Conservation (phyloP, 2,113 vertebrate species). For the Grus americana region DNA sequence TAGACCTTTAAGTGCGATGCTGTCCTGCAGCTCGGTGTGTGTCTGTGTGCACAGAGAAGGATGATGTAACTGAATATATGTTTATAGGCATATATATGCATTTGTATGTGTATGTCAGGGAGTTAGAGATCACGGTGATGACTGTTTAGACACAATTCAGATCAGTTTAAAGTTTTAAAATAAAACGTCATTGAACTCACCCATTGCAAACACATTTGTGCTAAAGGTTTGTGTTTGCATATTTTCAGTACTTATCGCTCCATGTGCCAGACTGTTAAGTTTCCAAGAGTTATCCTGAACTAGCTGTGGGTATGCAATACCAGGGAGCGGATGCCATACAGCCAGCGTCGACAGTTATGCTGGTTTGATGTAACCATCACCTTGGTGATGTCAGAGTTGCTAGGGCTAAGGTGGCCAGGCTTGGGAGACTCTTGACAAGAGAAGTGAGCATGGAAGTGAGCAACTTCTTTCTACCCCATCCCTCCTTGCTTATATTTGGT, state of each 20-base stretch:
- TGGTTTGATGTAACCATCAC: neutral
- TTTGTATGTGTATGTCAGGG: neutral
- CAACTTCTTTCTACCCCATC: neutral
- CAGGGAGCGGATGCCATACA: neutral
- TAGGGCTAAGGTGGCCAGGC: neutral
- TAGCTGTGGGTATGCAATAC: neutral
- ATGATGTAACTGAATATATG: neutral
- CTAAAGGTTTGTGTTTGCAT: neutral
- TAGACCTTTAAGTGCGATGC: neutral
- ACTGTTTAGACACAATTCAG: neutral
- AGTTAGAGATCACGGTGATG: neutral
- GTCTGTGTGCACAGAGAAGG: neutral
- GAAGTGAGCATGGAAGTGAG: neutral
- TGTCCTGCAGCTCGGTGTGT: neutral
- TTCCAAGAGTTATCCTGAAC: neutral
- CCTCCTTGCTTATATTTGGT: neutral
- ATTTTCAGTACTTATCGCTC: neutral
- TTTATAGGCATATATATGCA: neutral
- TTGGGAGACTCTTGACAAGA: neutral
- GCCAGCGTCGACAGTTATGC: fast-evolving
- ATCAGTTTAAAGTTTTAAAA: neutral
- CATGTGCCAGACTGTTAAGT: neutral
- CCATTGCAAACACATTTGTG: neutral
- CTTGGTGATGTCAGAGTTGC: neutral
- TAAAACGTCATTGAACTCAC: neutral